These are phyloP conservation scores for Rotaria magnacalcarata DNA, from an alignment of 2,888 invertebrate genomes.

Conservation along the genomic window DNA sequence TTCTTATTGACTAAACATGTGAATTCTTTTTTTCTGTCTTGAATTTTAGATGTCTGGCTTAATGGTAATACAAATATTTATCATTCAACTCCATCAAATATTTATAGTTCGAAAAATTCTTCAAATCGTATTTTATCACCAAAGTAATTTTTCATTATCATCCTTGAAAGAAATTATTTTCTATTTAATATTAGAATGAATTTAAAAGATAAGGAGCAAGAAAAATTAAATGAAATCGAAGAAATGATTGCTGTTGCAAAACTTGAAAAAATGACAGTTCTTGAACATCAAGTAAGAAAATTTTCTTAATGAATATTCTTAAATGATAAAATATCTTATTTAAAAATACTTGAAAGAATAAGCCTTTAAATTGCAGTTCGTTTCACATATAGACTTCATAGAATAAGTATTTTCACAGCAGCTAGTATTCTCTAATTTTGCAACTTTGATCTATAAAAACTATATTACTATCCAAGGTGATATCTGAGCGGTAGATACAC, in stretches of 20 bases:
- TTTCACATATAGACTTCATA: no score
- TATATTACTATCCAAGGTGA: no score
- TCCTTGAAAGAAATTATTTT: no score
- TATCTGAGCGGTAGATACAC: no score
- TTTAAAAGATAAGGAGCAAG: not conserved
- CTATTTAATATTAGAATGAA: not conserved
- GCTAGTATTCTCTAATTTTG: no score
- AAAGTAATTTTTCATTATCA: not conserved
- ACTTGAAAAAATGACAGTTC: conserved; percentile 40
- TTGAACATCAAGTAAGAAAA: conserved; percentile 41
- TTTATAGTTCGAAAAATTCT: not conserved
- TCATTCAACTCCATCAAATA: not conserved
- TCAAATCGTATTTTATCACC: not conserved
- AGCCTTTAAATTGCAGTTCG: no score
- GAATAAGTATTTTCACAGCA: no score
- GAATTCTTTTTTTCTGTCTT: no score
- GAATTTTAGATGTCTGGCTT: not conserved
- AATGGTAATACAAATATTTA: not conserved
- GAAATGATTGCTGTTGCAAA: conserved; percentile 34
- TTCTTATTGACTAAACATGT: no score
- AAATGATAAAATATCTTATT: no score
- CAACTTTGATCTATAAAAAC: no score
- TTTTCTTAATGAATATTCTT: not conserved
- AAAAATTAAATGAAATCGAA: conserved; percentile 42
- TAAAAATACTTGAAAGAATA: no score